These are phyloP conservation scores for Gari tellinella DNA, from an alignment of 2,888 invertebrate genomes.

Conservation along the genomic window DNA sequence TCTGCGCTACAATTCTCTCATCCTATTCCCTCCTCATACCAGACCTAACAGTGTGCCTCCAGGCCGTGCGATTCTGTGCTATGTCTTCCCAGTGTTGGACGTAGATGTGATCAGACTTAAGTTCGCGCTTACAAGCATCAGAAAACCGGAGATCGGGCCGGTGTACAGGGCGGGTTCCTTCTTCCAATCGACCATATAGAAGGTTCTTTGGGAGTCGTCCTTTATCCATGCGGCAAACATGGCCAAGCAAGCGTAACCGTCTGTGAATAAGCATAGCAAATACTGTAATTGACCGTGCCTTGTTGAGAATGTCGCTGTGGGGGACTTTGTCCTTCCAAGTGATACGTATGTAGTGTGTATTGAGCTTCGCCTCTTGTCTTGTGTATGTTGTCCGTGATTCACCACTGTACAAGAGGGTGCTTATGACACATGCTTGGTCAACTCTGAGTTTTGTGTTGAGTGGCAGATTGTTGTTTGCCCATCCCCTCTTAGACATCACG, in stretches of 20 bases:
- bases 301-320: background rate
- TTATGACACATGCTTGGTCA: conserved; percentile 15
- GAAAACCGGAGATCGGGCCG: no score
- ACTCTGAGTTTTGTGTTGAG: conserved; percentile 11
- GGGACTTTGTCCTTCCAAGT: background rate
- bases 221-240: background rate
- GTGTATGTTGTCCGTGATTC: conserved; percentile 13
- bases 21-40: no score
- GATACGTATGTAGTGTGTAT: background rate
- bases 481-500: conserved; percentile 9
- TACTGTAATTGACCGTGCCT: background rate
- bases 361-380: background rate
- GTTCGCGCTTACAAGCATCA: no score
- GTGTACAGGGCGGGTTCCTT: no score
- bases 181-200: no score
- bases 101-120: no score
- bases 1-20: no score
- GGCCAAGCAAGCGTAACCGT: background rate
- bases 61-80: no score
- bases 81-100: no score
- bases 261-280: background rate
- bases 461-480: conserved; percentile 7
- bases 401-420: conserved; percentile 27
- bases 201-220: background rate
- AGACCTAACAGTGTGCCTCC: no score